Base-by-base conservation (phyloP, 1,140 invertebrate species). In the Ptiloglossa arizonensis region DNA sequence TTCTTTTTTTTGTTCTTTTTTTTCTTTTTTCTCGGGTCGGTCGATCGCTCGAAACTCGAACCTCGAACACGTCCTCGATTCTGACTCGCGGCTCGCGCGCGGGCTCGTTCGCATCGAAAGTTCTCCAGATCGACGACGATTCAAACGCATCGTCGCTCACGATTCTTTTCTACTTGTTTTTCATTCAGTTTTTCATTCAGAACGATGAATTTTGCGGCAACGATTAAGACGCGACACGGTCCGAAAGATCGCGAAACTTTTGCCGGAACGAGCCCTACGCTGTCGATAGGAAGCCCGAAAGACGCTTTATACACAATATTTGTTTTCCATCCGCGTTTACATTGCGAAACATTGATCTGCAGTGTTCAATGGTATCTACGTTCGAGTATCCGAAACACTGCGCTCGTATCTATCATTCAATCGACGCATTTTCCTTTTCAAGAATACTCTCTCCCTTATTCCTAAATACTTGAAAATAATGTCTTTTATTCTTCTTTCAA, bases 321-420 rank as follows among this genome's bases (percentile, higher is more conserved):
- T 57, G 9, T 41, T 81, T 79, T 72, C 50, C 73, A 27, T 70
- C 56, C 80, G 84, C 86, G 80, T 79, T 88, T 78, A 75, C 79
- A 79, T 79, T 81, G 66, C 60, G 68, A 64, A 73, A 80, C 56
- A 57, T 80, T 60, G 69, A 72, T 85, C 48, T 32, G 68, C 83
- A 85, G 83, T 86, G 83, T 86, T 86, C 83, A 85, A 86, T 83
- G 83, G 72, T 75, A 75, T 72, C 78, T 69, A 83, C 79, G 48
- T 63, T 69, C 81, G 46, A 57, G 60, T 64, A 68, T 79, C 60
- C 4, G 50, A 71, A 64, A 79, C 69, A 56, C 46, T 80, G 32
- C 76, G 41, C 35, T 5, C 38, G 35, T 13, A 44, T 62, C 27
- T 59, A 59, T 35, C 27, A 11, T 17, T n/a, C 19, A 24, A 9